Base-by-base conservation (phyloP, 2,113 vertebrate genomes). In the Dicerorhinus sumatrensis region DNA sequence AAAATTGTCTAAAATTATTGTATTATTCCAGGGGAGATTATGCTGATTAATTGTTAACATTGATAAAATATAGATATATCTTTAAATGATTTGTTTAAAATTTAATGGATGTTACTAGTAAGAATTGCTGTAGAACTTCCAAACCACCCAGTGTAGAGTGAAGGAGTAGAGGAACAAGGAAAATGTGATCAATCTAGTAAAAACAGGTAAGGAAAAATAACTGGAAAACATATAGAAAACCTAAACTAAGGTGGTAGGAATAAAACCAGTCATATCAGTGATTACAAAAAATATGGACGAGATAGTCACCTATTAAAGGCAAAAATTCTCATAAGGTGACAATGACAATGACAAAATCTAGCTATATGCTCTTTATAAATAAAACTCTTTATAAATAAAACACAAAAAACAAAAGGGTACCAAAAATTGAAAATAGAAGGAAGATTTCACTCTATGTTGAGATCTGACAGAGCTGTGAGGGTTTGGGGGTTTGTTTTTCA, bases 81-180 rank as follows among this genome's bases (percentile, higher is more conserved):
- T 81, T 94, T 77, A 84, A 88, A n/a, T 72, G 27, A 77, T 77
- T 97, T n/a, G 12, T 93, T 83, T 80, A 94, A 89, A 75, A 62
- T 69, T 33, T 83, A 95, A 80, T 63, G 29, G 33, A 67, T 77
- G 60, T 14, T 79, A 36, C 23, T 69, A 54, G 46, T 82, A 84
- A 91, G 58, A 87, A 69, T 77, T 46, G 29, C 9, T 42, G 16
- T 92, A 92, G 48, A 82, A 92, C 73, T 97, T 79, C 69, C 29
- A 88, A 29, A 73, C 6, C 58, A 85, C n/a, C 29, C 23, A 69
- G 18, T 25, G 6, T 75, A 10, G 67, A 56, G 16, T 72, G 31
- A 13, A 10, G 23, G 93, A 92, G 25, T 63, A 77, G 70, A 89
- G 42, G 18, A 83, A 81, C 33, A 62, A 84, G 48, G 29, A 94